Evolutionary conservation across 2,888 invertebrate species (phyloP), one percentile per base, ranked within the genome.

Genomic region (Ormyrus rosae): DNA sequence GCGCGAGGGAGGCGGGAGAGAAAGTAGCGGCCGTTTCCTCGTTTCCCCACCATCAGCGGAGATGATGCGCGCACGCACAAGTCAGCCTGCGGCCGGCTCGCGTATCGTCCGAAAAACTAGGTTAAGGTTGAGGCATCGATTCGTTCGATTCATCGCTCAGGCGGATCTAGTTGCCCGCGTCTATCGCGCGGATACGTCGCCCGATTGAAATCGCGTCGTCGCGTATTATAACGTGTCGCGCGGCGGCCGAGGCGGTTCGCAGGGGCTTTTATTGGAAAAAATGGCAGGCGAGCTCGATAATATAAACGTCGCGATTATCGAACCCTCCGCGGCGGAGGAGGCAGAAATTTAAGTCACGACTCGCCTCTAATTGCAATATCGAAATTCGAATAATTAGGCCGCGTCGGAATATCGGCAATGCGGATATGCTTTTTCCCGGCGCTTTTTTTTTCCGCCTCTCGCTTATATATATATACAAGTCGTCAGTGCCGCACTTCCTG

Each of bases 401-500:
- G 65, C 56, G 6, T 5, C 10, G 48, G 53, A 53, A 68, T 10
- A 75, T 60, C 68, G 68, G 68, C 75, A 68, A 75, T 75, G 75
- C 67, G 75, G 67, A 75, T 34, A 34, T 75, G 60, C 60, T 67
- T 34, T 34, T 67, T 58, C 67, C 55, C 34, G 3, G 34, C 34
- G 34, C 60, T 51, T 46, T 58, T 46, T 50, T 53, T 53, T 11
- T 13, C 34, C 13, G 51, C 34, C 71, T 7, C 9, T 34, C 34
- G 53, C 45, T 5, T n/a, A 50, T 64, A 51, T 13, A 13, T 13
- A 13, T 61, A 61, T 34, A 74, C 55, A 65, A 73, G 56, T 58
- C 67, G 58, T 75, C 67, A 75, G 67, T 67, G 75, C 50, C 67
- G 60, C 60, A 19, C 75, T 75, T 75, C 60, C 67, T 75, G 75